These are phyloP conservation scores for Sterrhoptilus dennistouni DNA, from an alignment of 2,113 vertebrate genomes.

Conservation along the genomic window DNA sequence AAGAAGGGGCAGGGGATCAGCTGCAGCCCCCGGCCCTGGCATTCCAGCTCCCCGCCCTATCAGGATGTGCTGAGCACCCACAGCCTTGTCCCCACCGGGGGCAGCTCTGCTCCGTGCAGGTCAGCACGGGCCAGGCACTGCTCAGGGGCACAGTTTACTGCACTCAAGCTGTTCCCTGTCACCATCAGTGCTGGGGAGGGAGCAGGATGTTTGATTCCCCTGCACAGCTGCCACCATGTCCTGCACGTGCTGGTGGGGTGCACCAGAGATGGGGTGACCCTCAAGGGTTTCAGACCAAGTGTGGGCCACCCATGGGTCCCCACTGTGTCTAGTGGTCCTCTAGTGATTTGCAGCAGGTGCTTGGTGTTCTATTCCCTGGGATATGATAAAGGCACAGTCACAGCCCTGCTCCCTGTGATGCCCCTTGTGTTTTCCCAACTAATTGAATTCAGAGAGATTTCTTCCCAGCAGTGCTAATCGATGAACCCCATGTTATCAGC, in stretches of 20 bases:
- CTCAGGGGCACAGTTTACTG: not conserved
- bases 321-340: not conserved
- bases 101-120: not conserved
- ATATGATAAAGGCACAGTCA: not conserved
- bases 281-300: not conserved
- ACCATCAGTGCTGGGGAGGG: fast-evolving
- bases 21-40: not conserved
- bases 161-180: not conserved
- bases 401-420: not conserved
- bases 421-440: slow-evolving; percentile 23
- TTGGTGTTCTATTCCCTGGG: not conserved
- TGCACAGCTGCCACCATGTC: not conserved
- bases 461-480: slow-evolving; percentile 45
- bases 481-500: slow-evolving; percentile 8
- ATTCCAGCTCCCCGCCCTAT: not conserved
- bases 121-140: not conserved
- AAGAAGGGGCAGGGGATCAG: not conserved
- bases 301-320: not conserved
- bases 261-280: not conserved
- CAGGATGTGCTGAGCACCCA: not conserved
- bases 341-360: fast-evolving
- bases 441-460: slow-evolving; percentile 59
- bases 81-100: fast-evolving
- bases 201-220: not conserved
- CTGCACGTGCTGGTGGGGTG: not conserved